phyloP scores from a whole-genome alignment of 2,113 vertebrate genomes.

The Antennarius striatus region DNA sequence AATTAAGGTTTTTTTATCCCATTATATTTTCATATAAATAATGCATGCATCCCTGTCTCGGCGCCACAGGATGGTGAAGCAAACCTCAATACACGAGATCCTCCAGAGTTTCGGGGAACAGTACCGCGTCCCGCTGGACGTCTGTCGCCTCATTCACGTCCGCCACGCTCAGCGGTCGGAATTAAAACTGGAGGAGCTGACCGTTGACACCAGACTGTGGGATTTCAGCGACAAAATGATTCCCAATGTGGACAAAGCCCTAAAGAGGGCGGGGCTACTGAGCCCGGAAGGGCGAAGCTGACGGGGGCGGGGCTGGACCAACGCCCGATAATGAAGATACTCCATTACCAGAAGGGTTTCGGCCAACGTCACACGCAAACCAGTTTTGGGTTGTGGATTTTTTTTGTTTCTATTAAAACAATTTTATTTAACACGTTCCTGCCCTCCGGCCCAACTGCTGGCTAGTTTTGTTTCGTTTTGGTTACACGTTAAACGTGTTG shows the following conservation, averaged over 20 bases:
- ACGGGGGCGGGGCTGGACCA: neutral
- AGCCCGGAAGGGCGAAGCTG: neutral
- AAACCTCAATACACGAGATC: constrained; percentile 67
- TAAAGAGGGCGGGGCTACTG: constrained; percentile 43
- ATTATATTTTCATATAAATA: too few species aligned
- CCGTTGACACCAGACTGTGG: constrained; percentile 67
- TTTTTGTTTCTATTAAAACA: too few species aligned
- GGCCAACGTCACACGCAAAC: too few species aligned
- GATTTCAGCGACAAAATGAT: constrained; percentile 56
- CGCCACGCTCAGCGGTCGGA: neutral
- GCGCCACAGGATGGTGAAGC: constrained; percentile 48
- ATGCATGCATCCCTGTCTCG: neutral
- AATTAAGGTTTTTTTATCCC: too few species aligned
- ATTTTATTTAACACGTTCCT: too few species aligned
- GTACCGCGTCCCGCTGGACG: constrained; percentile 27
- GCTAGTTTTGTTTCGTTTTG: too few species aligned
- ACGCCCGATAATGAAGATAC: neutral
- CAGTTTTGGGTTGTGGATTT: too few species aligned
- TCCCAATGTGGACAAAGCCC: constrained; percentile 40
- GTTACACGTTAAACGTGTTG: too few species aligned
- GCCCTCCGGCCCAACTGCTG: too few species aligned
- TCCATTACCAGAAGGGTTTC: neutral
- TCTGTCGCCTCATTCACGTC: constrained; percentile 61
- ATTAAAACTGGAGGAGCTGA: constrained; percentile 37
- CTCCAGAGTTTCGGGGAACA: constrained; percentile 4